Conservation (phyloP, 2,797 vertebrate genomes). For the Diplodus sargus region DNA sequence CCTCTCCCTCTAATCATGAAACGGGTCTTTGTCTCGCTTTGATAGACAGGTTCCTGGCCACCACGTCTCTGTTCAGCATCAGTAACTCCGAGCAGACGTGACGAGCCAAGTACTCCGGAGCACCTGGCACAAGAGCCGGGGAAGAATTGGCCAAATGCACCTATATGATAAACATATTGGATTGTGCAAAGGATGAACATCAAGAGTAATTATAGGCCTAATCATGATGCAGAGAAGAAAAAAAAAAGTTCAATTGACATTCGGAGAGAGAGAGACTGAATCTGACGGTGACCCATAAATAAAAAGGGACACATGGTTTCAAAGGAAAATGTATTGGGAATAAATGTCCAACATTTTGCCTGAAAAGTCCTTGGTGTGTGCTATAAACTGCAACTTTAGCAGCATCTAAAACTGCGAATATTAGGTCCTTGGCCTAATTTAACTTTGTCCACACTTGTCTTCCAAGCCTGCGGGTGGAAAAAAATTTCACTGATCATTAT, state of each 20-base stretch:
- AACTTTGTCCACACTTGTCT: constrained; percentile 35
- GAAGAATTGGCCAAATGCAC: constrained; percentile 25
- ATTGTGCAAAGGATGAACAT: constrained; percentile 31
- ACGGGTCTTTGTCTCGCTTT: constrained; percentile 75
- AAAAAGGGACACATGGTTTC: constrained; percentile 14
- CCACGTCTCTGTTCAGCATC: constrained; percentile 53
- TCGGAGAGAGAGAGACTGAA: constrained; percentile 26
- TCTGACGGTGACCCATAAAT: constrained; percentile 46
- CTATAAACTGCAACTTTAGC: constrained; percentile 40
- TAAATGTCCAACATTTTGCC: constrained; percentile 28
- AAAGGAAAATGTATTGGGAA: constrained; percentile 38
- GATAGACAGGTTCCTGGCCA: constrained; percentile 74
- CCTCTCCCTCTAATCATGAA: constrained; percentile 79
- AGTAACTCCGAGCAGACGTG: constrained; percentile 39
- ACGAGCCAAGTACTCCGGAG: constrained; percentile 40
- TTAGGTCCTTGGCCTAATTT: constrained; percentile 53
- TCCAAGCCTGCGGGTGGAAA: constrained; percentile 35
- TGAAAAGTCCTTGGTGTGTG: constrained; percentile 38
- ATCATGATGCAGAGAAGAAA: constrained; percentile 8
- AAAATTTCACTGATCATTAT: constrained; percentile 40
- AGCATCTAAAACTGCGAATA: constrained; percentile 45
- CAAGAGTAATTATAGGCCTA: constrained; percentile 26
- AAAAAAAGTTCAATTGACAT: constrained; percentile 39
- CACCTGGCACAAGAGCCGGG: constrained; percentile 39
- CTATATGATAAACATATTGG: constrained; percentile 36